These are phyloP conservation scores for Drosophila busckii DNA, from an alignment of 1,140 invertebrate genomes.

Conservation along the genomic window DNA sequence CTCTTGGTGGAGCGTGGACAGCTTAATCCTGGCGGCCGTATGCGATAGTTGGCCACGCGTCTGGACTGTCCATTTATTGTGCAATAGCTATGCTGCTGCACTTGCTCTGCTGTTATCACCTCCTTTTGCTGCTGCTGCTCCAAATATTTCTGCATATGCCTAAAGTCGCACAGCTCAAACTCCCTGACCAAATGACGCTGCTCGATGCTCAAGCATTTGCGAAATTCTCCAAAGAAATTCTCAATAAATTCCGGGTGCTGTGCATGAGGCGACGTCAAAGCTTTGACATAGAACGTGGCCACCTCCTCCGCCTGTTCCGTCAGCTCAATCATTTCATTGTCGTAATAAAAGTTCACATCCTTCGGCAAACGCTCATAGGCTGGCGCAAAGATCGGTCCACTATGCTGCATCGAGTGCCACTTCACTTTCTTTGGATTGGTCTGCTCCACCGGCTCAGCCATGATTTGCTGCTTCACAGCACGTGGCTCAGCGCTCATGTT, in stretches of 20 bases:
- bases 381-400: constrained; percentile 10
- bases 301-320: constrained; percentile 20
- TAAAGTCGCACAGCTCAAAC: constrained; percentile 8
- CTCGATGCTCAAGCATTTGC: neutral
- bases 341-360: constrained; percentile 9
- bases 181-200: neutral
- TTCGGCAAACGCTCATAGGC: neutral
- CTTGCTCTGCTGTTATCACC: too few relatives aligned
- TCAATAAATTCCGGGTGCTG: neutral
- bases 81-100: constrained; percentile 1
- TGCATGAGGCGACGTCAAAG: neutral
- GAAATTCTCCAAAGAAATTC: constrained; percentile 15
- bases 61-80: neutral
- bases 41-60: neutral
- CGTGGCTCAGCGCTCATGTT: too few relatives aligned
- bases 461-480: too few relatives aligned
- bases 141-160: neutral
- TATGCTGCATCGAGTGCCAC: constrained; percentile 10
- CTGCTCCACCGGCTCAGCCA: too few relatives aligned
- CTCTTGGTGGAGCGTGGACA: neutral
- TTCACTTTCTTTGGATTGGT: neutral
- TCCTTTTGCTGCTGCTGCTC: neutral
- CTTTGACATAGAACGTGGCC: constrained; percentile 14
- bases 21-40: neutral
- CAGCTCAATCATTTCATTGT: neutral